phyloP scores from a whole-genome alignment of 2,113 vertebrate species.

The Picathartes gymnocephalus region DNA sequence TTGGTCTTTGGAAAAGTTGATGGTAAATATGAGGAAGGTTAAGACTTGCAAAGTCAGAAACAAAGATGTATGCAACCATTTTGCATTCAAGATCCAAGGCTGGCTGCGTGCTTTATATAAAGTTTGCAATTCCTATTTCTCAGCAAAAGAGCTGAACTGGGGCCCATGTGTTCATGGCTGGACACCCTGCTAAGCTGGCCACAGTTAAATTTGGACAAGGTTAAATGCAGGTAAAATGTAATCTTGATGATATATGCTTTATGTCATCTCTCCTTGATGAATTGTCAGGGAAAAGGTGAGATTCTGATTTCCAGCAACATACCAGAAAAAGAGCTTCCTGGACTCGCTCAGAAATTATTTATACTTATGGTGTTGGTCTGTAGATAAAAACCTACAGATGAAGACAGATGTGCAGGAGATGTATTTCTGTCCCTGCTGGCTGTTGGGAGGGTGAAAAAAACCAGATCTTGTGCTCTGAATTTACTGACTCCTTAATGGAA shows the following conservation, averaged over 20 bases:
- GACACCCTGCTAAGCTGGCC: neutral
- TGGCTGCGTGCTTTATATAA: fast-evolving
- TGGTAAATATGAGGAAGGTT: neutral
- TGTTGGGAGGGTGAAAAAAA: neutral
- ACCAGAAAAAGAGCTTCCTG: neutral
- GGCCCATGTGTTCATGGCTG: neutral
- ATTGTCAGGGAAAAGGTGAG: neutral
- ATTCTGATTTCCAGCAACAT: neutral
- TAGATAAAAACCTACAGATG: neutral
- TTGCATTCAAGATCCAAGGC: neutral
- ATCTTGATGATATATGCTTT: neutral
- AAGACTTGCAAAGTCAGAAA: neutral
- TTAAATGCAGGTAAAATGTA: neutral
- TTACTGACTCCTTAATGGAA: neutral
- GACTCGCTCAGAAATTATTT: neutral
- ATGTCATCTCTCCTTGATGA: neutral
- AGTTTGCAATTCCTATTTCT: neutral
- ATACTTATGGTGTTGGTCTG: neutral
- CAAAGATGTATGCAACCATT: neutral
- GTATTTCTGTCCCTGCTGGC: neutral
- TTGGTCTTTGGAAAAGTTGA: neutral
- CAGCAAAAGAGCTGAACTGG: neutral
- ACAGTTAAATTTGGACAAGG: neutral
- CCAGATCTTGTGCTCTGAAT: neutral
- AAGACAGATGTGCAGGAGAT: neutral